phyloP scores from a whole-genome alignment of 2,113 vertebrate genomes.

The Isurus oxyrinchus region DNA sequence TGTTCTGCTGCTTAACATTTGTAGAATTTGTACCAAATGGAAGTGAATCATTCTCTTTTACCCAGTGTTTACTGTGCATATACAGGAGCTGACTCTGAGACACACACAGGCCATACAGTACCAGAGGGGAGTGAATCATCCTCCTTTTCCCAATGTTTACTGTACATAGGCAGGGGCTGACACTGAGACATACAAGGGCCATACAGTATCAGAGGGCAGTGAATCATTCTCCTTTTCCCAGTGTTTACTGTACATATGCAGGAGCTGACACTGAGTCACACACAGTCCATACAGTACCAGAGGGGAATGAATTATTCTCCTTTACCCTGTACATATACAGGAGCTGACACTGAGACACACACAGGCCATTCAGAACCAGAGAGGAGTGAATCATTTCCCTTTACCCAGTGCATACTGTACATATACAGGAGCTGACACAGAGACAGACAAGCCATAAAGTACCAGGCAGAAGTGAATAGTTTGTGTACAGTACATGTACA shows the following conservation, averaged over 20 bases:
- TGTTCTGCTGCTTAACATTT: not conserved
- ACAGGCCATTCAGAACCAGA: not conserved
- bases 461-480: not conserved
- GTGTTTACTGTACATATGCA: not conserved
- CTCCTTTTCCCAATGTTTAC: not conserved
- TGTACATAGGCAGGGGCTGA: not conserved
- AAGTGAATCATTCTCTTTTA: not conserved
- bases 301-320: not conserved
- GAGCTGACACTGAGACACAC: not conserved
- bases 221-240: too few relatives aligned
- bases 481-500: not conserved
- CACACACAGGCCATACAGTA: not conserved
- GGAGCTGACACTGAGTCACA: not conserved
- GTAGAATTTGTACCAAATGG: not conserved
- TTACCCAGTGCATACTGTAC: not conserved
- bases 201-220: not conserved
- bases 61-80: not conserved
- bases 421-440: not conserved
- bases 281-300: not conserved
- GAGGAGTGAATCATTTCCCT: too few relatives aligned
- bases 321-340: not conserved
- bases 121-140: not conserved
- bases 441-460: not conserved
- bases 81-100: not conserved
- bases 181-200: not conserved